Percentiles rank a stretch among this genome's conserved stretches.
Evolutionary conservation across 1,140 invertebrate genomes (phyloP).

Genomic region (Drosophila setifemur): DNA sequence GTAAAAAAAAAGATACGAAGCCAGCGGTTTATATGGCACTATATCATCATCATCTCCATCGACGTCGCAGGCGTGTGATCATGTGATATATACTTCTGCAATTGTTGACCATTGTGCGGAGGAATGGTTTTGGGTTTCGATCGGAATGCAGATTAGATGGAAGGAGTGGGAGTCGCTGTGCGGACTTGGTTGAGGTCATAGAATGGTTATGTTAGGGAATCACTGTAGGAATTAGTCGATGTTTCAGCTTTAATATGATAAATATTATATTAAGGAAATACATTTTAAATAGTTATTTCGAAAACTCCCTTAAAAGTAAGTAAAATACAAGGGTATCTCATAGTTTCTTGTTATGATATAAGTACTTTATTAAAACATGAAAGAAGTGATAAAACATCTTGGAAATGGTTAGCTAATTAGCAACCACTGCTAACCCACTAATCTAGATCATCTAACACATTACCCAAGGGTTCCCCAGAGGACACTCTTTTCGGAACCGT

Average conservation of each 20-base stretch:
- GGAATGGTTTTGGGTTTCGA: conserved; percentile 24
- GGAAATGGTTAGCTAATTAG: neutral
- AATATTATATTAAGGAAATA: too few species aligned
- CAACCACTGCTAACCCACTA: neutral
- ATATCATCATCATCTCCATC: conserved; percentile 63
- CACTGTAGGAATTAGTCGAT: too few species aligned
- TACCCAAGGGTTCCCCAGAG: neutral
- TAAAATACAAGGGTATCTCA: too few species aligned
- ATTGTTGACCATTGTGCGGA: conserved; percentile 37
- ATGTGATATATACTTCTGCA: conserved; percentile 35
- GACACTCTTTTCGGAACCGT: neutral
- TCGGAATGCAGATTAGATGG: conserved; percentile 42
- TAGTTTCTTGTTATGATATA: too few species aligned
- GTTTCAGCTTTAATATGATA: too few species aligned
- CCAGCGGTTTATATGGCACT: conserved; percentile 45
- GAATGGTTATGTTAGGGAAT: too few species aligned
- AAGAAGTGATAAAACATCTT: too few species aligned
- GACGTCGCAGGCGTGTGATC: conserved; percentile 41
- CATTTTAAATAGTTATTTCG: too few species aligned
- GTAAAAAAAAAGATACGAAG: conserved; percentile 40
- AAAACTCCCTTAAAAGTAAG: too few species aligned
- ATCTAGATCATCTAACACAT: neutral
- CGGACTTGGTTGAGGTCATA: neutral
- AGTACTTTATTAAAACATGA: too few species aligned
- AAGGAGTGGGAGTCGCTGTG: conserved; percentile 8